Conservation (phyloP, 2,797 vertebrate genomes). For the Enteromius anoplus region DNA sequence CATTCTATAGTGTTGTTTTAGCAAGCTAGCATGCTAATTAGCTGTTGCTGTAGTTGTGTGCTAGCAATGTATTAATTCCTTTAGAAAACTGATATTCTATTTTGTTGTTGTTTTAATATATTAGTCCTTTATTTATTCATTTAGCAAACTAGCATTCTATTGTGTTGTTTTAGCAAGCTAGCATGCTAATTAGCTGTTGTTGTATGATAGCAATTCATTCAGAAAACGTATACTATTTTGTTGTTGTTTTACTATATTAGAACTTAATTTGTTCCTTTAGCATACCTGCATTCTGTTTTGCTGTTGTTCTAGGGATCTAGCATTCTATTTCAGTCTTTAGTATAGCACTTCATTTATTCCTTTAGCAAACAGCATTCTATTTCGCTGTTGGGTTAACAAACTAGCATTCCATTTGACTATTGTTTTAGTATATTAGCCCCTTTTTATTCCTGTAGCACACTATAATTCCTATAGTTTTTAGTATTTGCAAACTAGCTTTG, state of each 20-base stretch:
- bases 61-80: neutral
- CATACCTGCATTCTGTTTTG: neutral
- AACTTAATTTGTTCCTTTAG: neutral
- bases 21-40: neutral
- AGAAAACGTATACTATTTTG: neutral
- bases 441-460: no score
- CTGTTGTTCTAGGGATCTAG: no score
- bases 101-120: neutral
- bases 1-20: neutral
- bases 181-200: neutral
- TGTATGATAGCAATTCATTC: neutral
- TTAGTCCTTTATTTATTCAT: neutral
- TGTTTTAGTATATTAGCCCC: no score
- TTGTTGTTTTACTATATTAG: neutral
- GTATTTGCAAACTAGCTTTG: neutral
- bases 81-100: neutral
- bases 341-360: no score
- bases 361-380: neutral
- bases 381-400: neutral
- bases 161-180: neutral
- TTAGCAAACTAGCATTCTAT: neutral
- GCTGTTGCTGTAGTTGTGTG: neutral
- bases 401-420: neutral
- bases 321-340: neutral
- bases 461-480: no score